phyloP scores from a whole-genome alignment of 1,140 invertebrate genomes.

The Calephelis nemesis region DNA sequence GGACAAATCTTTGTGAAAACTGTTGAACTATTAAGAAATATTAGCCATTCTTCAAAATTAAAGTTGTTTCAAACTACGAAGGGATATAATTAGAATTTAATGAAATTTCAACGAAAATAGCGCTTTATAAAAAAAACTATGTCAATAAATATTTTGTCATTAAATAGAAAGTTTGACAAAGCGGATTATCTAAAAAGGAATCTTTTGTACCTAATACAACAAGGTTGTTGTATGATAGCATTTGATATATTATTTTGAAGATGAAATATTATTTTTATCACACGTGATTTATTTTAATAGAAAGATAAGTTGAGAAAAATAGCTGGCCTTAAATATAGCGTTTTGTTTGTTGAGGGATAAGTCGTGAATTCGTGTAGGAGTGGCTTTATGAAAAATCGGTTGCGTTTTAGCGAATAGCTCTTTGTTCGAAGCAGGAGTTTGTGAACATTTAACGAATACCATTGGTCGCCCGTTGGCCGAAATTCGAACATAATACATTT shows the following conservation, averaged over 20 bases:
- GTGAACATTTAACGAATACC: too few species aligned
- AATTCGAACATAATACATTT: too few species aligned
- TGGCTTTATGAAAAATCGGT: not conserved
- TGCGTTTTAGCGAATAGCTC: too few species aligned
- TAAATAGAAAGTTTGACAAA: conserved; percentile 2
- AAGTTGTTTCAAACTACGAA: too few species aligned
- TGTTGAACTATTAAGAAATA: too few species aligned
- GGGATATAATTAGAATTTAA: not conserved
- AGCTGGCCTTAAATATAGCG: conserved; percentile 6
- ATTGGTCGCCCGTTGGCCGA: too few species aligned
- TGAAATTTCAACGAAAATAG: not conserved
- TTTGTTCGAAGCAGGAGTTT: too few species aligned
- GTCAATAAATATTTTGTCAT: conserved; percentile 4
- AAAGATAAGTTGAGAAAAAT: conserved; percentile 19
- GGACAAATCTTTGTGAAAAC: too few species aligned
- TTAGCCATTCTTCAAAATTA: too few species aligned
- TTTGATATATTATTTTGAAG: conserved; percentile 17
- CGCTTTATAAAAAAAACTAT: not conserved
- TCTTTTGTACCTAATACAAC: conserved; percentile 13
- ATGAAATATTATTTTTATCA: conserved; percentile 19
- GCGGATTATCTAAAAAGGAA: conserved; percentile 8
- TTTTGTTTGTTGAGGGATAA: conserved; percentile 11
- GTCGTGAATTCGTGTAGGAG: not conserved
- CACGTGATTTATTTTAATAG: conserved; percentile 18
- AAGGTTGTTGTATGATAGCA: conserved; percentile 4